Conservation (phyloP, 2,888 invertebrate species). For the Toxonevra muliebris region DNA sequence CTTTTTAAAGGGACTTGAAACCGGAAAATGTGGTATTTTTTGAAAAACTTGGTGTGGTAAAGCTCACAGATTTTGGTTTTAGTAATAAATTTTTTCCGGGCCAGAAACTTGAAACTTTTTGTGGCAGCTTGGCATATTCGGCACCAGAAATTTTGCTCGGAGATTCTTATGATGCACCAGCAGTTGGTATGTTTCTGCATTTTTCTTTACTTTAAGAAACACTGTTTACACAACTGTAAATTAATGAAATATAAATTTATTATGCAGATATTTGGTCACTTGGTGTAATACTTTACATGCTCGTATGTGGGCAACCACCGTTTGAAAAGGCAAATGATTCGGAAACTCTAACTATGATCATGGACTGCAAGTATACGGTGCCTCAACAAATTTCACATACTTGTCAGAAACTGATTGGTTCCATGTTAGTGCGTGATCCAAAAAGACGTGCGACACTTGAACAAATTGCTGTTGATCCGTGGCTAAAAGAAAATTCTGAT, state of each 20-base stretch:
- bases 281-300: conserved; percentile 98
- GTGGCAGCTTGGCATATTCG: conserved; percentile 98
- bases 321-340: conserved; percentile 99
- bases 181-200: conserved; percentile 78
- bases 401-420: conserved; percentile 89
- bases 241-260: conserved; percentile 9
- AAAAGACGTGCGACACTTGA: conserved; percentile 87
- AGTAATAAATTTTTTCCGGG: conserved; percentile 97
- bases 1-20: conserved; percentile 83
- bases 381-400: conserved; percentile 86
- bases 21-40: conserved; percentile 99
- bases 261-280: conserved; percentile 94
- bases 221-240: neutral
- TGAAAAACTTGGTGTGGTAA: conserved; percentile 95
- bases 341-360: conserved; percentile 98
- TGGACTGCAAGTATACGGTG: conserved; percentile 98
- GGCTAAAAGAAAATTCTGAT: conserved; percentile 71
- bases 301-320: conserved; percentile 96
- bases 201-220: neutral
- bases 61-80: conserved; percentile 97
- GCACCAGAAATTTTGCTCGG: conserved; percentile 99
- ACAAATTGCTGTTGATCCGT: conserved; percentile 87
- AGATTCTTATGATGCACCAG: conserved; percentile 98
- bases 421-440: conserved; percentile 94
- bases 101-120: conserved; percentile 96